A percentile compares a stretch with the other conserved stretches of the same genome.
Conservation (phyloP, 2,797 vertebrate genomes). For the Spheniscus humboldti region DNA sequence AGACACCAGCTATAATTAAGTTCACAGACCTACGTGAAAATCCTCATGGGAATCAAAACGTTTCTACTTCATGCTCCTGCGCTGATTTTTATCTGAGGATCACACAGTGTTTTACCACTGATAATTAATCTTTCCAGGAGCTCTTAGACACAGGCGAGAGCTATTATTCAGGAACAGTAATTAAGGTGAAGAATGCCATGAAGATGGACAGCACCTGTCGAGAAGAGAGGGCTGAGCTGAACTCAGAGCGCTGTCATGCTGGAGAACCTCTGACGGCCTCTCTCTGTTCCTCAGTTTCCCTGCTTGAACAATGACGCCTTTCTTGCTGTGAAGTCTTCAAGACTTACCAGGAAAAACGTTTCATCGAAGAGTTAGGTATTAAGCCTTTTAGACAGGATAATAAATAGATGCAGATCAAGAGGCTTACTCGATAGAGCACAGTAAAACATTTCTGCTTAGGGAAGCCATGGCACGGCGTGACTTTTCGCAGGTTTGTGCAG, state of each 20-base stretch:
- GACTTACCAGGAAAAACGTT: not conserved
- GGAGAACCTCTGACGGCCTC: not conserved
- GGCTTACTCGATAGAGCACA: not conserved
- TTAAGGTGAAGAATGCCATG: not conserved
- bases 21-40: not conserved
- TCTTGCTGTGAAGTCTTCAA: not conserved
- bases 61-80: not conserved
- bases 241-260: fast-evolving
- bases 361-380: not conserved
- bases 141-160: not conserved
- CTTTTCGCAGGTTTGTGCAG: not conserved
- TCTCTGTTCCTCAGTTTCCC: not conserved
- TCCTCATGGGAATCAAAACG: not conserved
- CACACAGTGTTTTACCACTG: not conserved
- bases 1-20: not conserved
- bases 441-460: not conserved
- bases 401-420: not conserved
- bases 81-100: not conserved
- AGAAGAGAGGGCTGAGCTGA: not conserved
- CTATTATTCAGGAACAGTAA: not conserved
- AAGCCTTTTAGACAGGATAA: not conserved
- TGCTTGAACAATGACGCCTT: not conserved
- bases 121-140: conserved; percentile 1
- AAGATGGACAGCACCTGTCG: not conserved
- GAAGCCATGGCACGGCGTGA: not conserved